Evolutionary conservation across 2,888 invertebrate genomes (phyloP), one percentile per base, ranked within the genome.

Genomic region (Cephus nigrinus): DNA sequence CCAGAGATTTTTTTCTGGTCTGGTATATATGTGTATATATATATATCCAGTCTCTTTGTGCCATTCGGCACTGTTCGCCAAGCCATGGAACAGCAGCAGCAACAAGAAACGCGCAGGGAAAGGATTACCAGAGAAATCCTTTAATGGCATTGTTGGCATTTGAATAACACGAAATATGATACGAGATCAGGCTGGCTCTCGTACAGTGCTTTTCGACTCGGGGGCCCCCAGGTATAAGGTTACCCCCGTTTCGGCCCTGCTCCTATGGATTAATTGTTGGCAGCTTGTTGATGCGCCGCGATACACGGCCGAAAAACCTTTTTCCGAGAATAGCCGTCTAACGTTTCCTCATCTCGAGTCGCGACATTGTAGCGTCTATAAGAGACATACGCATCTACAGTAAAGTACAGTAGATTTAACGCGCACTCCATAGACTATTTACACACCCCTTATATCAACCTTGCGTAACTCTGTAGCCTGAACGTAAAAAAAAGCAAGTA

Each of bases 141-240:
- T 91, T 91, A 91, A 91, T 91, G 88, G 90, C 86, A 90, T 91
- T 91, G 91, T 91, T 90, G 88, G 87, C 87, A 89, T 91, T 90
- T 90, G 91, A 91, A 91, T 91, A 91, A 91, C 89, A 89, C 88
- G 91, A 90, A 91, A 91, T 88, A 89, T 86, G 91, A 91, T 90
- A 90, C 82, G 88, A 91, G 90, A 90, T 90, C 87, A 85, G 82
- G 80, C 81, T 78, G 55, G 35, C 77, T 69, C 69, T 30, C 69
- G 69, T 30, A 32, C 69, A 32, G 31, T 30, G 69, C 69, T 69
- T 32, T 69, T 69, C 69, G 69, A 69, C 69, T 69, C 69, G 74
- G 82, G 79, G 85, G 80, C 83, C 79, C 75, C 23, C 82, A 76
- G 84, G 88, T 90, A 85, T 90, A 88, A 87, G 82, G 86, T 91